These are phyloP conservation scores for Stratiomys singularior DNA, from an alignment of 2,888 invertebrate species.

Conservation along the genomic window DNA sequence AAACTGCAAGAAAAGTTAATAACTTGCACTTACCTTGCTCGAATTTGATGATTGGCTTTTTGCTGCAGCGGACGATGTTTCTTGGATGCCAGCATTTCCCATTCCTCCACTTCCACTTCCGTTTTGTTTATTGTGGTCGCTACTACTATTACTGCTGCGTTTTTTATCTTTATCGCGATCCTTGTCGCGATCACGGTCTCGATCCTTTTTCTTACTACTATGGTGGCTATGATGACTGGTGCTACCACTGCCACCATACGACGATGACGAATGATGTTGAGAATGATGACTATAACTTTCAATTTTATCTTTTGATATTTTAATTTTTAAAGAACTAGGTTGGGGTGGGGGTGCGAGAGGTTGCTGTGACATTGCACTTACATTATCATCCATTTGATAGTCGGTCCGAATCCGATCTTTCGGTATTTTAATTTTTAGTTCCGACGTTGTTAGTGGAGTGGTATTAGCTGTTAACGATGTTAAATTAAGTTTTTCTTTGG, in stretches of 20 bases:
- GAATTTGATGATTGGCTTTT: slow-evolving; percentile 55
- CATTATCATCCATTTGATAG: slow-evolving; percentile 46
- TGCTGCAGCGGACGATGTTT: slow-evolving; percentile 49
- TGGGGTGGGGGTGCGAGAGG: slow-evolving; percentile 55
- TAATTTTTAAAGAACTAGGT: slow-evolving; percentile 75
- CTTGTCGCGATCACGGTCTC: slow-evolving; percentile 60
- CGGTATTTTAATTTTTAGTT: slow-evolving; percentile 84
- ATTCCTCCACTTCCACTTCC: slow-evolving; percentile 54
- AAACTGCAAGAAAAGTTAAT: background rate
- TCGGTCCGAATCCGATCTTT: slow-evolving; percentile 74
- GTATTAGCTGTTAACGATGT: slow-evolving; percentile 55
- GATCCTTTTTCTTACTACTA: slow-evolving; percentile 59
- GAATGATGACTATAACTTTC: slow-evolving; percentile 65
- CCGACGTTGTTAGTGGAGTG: slow-evolving; percentile 60
- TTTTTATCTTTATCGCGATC: slow-evolving; percentile 60
- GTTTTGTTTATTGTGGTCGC: slow-evolving; percentile 61
- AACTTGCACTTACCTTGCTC: slow-evolving; percentile 56
- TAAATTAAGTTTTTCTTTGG: slow-evolving; percentile 69
- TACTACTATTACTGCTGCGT: slow-evolving; percentile 54
- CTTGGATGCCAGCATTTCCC: slow-evolving; percentile 34
- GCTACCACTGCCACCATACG: slow-evolving; percentile 46
- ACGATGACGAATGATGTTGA: slow-evolving; percentile 47
- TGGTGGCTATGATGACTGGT: slow-evolving; percentile 61
- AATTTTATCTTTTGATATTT: slow-evolving; percentile 81
- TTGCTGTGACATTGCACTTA: slow-evolving; percentile 12